phyloP scores from a whole-genome alignment of 2,888 invertebrate genomes.

The Tetanocera ferruginea region DNA sequence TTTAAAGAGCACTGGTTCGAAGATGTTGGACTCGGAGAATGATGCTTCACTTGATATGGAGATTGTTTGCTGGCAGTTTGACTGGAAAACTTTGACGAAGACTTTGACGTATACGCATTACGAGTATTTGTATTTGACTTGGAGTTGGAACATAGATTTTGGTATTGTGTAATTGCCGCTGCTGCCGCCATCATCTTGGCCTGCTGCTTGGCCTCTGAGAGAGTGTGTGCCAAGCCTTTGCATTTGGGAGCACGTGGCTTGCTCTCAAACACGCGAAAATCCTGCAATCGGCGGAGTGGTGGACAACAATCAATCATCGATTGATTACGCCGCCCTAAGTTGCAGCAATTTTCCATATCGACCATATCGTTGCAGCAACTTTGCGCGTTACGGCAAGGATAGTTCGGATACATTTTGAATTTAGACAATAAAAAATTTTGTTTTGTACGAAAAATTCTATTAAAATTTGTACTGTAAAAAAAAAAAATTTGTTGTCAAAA shows the following conservation, averaged over 20 bases:
- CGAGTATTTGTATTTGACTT: too few species aligned
- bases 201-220: neutral
- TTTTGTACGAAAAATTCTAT: too few species aligned
- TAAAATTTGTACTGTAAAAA: too few species aligned
- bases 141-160: too few species aligned
- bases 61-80: too few species aligned
- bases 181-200: neutral
- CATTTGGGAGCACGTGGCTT: neutral
- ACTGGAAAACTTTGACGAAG: too few species aligned
- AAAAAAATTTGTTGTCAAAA: too few species aligned
- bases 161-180: neutral
- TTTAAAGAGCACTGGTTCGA: too few species aligned
- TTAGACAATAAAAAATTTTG: neutral
- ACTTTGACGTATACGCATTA: too few species aligned
- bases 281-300: neutral
- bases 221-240: neutral
- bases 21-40: too few species aligned
- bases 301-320: neutral
- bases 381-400: neutral
- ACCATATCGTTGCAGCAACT: neutral
- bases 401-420: neutral
- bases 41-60: too few species aligned
- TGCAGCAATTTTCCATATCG: neutral
- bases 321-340: neutral
- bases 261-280: neutral